Conservation (phyloP, 2,797 vertebrate genomes). For the Sarcoramphus papa region DNA sequence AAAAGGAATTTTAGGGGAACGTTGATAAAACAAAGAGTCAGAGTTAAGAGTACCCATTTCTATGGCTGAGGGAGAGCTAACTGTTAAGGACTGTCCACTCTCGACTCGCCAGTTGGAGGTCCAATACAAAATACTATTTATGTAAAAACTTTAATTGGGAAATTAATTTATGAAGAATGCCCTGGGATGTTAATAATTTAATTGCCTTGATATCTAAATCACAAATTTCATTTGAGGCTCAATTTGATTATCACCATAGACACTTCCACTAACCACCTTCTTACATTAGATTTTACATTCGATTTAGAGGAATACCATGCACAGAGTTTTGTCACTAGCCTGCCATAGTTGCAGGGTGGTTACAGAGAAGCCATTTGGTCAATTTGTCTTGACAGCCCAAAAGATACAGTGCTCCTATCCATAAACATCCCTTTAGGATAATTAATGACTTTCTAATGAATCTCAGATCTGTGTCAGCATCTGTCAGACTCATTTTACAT, state of each 20-base stretch:
- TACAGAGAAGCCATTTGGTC: neutral
- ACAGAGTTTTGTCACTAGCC: neutral
- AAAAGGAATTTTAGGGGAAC: neutral
- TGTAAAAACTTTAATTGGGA: neutral
- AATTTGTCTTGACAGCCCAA: conserved; percentile 54
- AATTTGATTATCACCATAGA: neutral
- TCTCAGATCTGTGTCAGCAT: neutral
- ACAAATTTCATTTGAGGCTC: neutral
- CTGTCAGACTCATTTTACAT: conserved; percentile 47
- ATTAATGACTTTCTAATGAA: conserved; percentile 53
- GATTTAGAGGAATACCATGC: neutral
- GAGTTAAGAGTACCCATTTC: neutral
- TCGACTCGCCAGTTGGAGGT: neutral
- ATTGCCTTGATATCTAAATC: conserved; percentile 21
- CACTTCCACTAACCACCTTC: neutral
- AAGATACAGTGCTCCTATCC: neutral
- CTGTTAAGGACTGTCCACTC: neutral
- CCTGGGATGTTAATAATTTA: neutral
- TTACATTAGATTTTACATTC: neutral
- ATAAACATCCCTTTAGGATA: conserved; percentile 22
- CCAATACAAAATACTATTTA: neutral
- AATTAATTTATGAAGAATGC: conserved; percentile 22
- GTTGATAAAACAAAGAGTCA: neutral
- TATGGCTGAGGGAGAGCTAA: neutral
- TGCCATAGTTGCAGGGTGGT: neutral